Evolutionary conservation across 1,140 invertebrate species (phyloP).

Genomic region (Episyrphus balteatus): DNA sequence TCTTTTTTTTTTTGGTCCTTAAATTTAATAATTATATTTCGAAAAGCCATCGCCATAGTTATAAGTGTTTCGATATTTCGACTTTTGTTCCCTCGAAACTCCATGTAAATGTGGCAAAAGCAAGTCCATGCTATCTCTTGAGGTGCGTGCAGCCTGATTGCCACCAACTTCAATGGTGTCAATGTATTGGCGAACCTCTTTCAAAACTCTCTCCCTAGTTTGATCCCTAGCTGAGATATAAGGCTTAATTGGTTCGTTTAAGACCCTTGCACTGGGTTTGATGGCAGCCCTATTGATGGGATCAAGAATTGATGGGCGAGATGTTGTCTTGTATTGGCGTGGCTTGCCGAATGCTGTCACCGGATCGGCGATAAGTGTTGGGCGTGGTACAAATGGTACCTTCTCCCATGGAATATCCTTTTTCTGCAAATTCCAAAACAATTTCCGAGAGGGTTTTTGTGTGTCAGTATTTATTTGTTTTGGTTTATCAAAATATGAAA

Average conservation of each 20-base stretch:
- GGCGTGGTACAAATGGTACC: constrained; percentile 68
- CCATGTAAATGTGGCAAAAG: constrained; percentile 46
- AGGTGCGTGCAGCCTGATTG: constrained; percentile 42
- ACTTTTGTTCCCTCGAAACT: constrained; percentile 37
- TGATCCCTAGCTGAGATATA: constrained; percentile 51
- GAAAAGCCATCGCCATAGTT: no score
- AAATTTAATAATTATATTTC: no score
- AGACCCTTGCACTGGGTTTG: constrained; percentile 42
- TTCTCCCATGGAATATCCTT: constrained; percentile 66
- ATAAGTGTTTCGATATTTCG: constrained; percentile 32
- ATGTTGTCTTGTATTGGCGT: constrained; percentile 27
- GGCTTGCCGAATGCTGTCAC: constrained; percentile 65
- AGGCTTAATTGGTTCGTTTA: constrained; percentile 45
- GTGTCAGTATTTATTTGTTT: no score
- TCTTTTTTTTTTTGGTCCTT: no score
- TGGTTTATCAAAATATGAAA: no score
- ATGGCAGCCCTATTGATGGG: constrained; percentile 37
- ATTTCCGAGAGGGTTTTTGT: neutral
- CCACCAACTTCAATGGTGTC: constrained; percentile 41
- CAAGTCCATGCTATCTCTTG: constrained; percentile 48
- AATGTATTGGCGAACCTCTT: constrained; percentile 41
- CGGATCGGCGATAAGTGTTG: constrained; percentile 66
- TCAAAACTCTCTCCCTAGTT: constrained; percentile 47
- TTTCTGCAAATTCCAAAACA: constrained; percentile 47
- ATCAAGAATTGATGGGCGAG: constrained; percentile 28